Conservation (phyloP, 2,113 vertebrate genomes). For the Phalacrocorax aristotelis region DNA sequence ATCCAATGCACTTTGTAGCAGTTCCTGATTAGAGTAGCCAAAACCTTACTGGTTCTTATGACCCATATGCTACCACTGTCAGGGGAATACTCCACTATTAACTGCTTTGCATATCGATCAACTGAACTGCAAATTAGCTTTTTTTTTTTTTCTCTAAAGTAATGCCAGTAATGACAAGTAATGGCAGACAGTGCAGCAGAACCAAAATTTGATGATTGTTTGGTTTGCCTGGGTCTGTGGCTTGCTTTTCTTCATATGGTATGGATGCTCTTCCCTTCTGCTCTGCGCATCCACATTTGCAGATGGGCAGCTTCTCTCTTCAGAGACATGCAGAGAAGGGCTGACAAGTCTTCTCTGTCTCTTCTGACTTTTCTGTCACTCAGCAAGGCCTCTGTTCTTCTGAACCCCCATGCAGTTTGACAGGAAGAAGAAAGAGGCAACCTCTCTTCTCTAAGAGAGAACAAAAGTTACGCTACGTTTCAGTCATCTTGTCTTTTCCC, state of each 20-base stretch:
- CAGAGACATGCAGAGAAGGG: neutral
- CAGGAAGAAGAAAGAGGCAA: neutral
- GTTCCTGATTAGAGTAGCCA: neutral
- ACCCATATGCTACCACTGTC: neutral
- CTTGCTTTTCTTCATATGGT: neutral
- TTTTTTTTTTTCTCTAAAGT: neutral
- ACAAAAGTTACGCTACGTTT: neutral
- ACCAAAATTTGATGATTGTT: neutral
- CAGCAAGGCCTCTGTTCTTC: neutral
- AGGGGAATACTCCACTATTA: rapidly evolving
- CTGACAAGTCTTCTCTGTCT: neutral
- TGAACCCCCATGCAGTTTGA: neutral
- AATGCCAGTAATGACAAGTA: neutral
- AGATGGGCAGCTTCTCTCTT: neutral
- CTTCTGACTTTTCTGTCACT: neutral
- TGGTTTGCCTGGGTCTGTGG: neutral
- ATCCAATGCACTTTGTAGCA: neutral
- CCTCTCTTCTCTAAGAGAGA: neutral
- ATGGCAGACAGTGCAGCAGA: neutral
- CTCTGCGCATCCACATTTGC: neutral
- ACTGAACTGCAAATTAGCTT: neutral
- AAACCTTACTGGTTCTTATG: neutral
- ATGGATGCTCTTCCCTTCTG: neutral
- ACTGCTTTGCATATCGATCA: neutral
- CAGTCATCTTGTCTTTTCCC: neutral